phyloP scores from a whole-genome alignment of 1,140 invertebrate species.

The Caenorhabditis elegans region WBcel235 BX284605.5:8424001-8424500 shows the following conservation, averaged over 20 bases:
- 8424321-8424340: not conserved
- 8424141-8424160: not conserved
- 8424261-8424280: not conserved
- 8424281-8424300: not conserved
- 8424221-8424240: not conserved
- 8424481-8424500: too few relatives aligned
- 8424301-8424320: not conserved
- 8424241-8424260: not conserved
- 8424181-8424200: not conserved
- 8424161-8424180: slow-evolving; percentile 19
- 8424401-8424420: not conserved
- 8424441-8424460: not conserved
- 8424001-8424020: too few relatives aligned
- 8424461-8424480: not conserved
- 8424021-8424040: too few relatives aligned
- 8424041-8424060: too few relatives aligned
- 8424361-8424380: slow-evolving; percentile 12
- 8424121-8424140: not conserved
- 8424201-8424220: not conserved
- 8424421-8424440: not conserved
- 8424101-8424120: not conserved
- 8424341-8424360: not conserved
- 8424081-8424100: not conserved
- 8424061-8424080: not conserved
- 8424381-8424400: too few relatives aligned